phyloP scores from a whole-genome alignment of 2,888 invertebrate genomes.

The Amblyjoppa fuscipennis region DNA sequence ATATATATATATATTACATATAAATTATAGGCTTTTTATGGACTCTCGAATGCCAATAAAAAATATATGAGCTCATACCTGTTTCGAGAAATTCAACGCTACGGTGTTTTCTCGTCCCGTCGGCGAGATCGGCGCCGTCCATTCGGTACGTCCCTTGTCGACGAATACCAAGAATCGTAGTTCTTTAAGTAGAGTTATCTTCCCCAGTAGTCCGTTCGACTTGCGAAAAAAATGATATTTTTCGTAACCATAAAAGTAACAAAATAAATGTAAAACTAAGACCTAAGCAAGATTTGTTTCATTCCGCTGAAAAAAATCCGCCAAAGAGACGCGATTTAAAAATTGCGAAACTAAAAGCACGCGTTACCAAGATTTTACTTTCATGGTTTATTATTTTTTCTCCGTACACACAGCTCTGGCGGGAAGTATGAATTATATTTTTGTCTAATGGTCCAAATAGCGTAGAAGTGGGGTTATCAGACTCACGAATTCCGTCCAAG shows the following conservation, averaged over 20 bases:
- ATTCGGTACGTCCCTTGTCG: slow-evolving; percentile 25
- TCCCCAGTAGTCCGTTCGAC: slow-evolving; percentile 52
- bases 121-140: slow-evolving; percentile 47
- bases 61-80: no score
- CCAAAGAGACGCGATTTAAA: slow-evolving; percentile 8
- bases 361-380: slow-evolving; percentile 3
- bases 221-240: slow-evolving; percentile 8
- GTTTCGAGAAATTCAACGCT: background rate
- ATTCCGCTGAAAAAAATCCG: background rate
- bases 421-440: no score
- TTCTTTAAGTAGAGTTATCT: slow-evolving; percentile 37
- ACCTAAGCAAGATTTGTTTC: background rate
- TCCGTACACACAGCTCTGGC: background rate
- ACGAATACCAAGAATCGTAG: slow-evolving; percentile 55
- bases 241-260: slow-evolving; percentile 1
- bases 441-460: no score
- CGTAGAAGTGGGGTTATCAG: no score
- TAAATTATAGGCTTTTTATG: no score
- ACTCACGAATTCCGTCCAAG: no score
- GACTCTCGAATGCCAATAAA: no score
- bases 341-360: background rate
- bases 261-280: background rate
- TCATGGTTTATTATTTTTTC: background rate
- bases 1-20: no score
- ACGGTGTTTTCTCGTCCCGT: slow-evolving; percentile 10